A percentile compares a stretch with the other conserved stretches of the same genome.
phyloP scores from a whole-genome alignment of 2,797 vertebrate species.

The Chrosomus eos region DNA sequence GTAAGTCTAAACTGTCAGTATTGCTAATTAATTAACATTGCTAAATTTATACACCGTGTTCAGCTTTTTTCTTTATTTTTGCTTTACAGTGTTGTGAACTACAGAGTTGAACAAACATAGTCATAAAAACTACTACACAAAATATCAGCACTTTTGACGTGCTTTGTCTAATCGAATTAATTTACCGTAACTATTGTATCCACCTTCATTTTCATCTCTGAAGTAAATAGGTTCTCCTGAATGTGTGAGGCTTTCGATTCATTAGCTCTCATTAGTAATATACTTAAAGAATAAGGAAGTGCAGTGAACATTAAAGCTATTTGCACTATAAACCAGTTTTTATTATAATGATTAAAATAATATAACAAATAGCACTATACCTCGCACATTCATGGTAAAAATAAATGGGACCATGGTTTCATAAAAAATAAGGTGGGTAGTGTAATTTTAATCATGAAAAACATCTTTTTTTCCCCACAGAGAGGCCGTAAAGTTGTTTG shows the following conservation, averaged over 20 bases:
- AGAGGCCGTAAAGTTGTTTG: conserved; percentile 89
- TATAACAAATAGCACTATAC: too few species aligned
- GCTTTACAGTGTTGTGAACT: background rate
- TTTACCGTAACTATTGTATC: background rate
- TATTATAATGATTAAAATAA: background rate
- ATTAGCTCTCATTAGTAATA: background rate
- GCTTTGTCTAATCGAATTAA: background rate
- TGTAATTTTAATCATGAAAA: background rate
- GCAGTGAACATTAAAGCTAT: background rate
- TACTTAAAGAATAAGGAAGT: background rate
- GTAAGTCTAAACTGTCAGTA: conserved; percentile 62
- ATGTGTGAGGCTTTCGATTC: background rate
- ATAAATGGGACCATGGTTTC: background rate
- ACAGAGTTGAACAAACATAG: background rate
- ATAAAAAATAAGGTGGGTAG: background rate
- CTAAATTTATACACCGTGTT: background rate
- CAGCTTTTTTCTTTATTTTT: background rate
- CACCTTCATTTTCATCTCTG: background rate
- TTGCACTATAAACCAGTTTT: background rate
- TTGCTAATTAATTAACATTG: background rate
- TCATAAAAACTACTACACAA: background rate
- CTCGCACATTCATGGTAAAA: background rate
- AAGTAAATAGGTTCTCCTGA: background rate
- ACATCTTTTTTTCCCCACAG: conserved; percentile 60
- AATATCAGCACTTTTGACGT: background rate